Evolutionary conservation across 2,797 vertebrate genomes (phyloP).

Genomic region (Tiaroga cobitis): DNA sequence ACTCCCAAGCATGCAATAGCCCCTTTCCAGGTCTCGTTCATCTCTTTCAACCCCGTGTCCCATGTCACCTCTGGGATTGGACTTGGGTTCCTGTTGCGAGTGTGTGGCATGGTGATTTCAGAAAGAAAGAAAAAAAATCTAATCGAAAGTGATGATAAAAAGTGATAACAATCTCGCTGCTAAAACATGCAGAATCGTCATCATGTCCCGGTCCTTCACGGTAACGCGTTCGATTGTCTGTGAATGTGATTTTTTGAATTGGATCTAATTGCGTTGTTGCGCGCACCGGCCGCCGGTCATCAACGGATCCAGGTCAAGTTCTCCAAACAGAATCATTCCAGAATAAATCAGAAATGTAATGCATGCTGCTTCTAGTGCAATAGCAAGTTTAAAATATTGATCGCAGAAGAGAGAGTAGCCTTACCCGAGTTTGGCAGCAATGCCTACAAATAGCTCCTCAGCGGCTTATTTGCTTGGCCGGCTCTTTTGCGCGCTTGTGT

Average conservation of each 20-base stretch:
- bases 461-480: constrained; percentile 78
- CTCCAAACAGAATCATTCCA: constrained; percentile 49
- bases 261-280: not conserved
- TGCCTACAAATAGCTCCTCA: constrained; percentile 78
- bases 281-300: constrained; percentile 63
- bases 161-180: constrained; percentile 59
- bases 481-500: constrained; percentile 74
- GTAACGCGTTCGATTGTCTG: not conserved
- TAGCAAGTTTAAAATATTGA: constrained; percentile 71
- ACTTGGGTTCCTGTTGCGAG: constrained; percentile 83
- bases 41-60: constrained; percentile 87
- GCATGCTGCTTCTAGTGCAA: constrained; percentile 63
- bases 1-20: constrained; percentile 89
- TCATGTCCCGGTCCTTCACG: constrained; percentile 64
- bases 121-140: constrained; percentile 57
- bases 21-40: constrained; percentile 94
- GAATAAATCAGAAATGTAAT: not conserved
- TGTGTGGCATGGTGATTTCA: constrained; percentile 82
- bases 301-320: constrained; percentile 64
- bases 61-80: constrained; percentile 85
- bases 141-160: constrained; percentile 68
- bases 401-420: constrained; percentile 73
- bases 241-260: not conserved
- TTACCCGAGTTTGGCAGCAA: constrained; percentile 74
- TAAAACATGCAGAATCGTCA: constrained; percentile 68